Percentiles rank a stretch among this genome's conserved stretches.
These are phyloP conservation scores for Mimas tiliae DNA, from an alignment of 2,888 invertebrate species.

Conservation along the genomic window DNA sequence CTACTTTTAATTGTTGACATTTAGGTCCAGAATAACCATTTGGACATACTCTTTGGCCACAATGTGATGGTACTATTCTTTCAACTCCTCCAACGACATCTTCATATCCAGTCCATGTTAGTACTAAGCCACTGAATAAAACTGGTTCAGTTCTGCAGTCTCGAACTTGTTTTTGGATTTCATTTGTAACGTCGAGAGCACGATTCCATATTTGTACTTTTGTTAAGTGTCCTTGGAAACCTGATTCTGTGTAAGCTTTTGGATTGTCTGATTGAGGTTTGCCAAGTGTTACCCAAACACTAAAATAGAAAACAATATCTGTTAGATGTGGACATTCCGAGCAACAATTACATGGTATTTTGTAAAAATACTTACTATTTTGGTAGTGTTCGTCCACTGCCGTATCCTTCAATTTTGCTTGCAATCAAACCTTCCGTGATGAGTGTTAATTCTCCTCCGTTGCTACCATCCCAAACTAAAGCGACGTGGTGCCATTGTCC, in stretches of 20 bases:
- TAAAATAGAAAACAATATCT: conserved; percentile 53
- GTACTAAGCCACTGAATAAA: conserved; percentile 91
- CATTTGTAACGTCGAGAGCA: conserved; percentile 95
- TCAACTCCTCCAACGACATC: conserved; percentile 95
- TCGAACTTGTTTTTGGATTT: conserved; percentile 96
- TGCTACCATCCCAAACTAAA: conserved; percentile 96
- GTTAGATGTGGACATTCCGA: neutral
- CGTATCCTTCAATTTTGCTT: conserved; percentile 95
- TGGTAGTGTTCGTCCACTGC: conserved; percentile 91
- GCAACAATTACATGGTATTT: neutral
- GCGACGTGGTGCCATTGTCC: conserved; percentile 99
- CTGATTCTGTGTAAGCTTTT: conserved; percentile 93
- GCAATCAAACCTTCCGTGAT: conserved; percentile 98
- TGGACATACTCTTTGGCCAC: conserved; percentile 95
- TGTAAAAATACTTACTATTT: conserved; percentile 87
- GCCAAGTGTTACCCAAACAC: conserved; percentile 96
- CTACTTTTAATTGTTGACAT: conserved; percentile 93
- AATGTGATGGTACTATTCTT: conserved; percentile 95
- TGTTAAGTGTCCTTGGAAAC: conserved; percentile 98
- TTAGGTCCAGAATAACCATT: conserved; percentile 94
- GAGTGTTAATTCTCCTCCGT: conserved; percentile 93
- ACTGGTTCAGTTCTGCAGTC: conserved; percentile 97
- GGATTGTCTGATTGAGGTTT: conserved; percentile 93
- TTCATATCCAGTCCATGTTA: conserved; percentile 98
- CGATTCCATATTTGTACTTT: conserved; percentile 98